Evolutionary conservation across 2,797 vertebrate species (phyloP).

Genomic region (Pelochelys cantorii): DNA sequence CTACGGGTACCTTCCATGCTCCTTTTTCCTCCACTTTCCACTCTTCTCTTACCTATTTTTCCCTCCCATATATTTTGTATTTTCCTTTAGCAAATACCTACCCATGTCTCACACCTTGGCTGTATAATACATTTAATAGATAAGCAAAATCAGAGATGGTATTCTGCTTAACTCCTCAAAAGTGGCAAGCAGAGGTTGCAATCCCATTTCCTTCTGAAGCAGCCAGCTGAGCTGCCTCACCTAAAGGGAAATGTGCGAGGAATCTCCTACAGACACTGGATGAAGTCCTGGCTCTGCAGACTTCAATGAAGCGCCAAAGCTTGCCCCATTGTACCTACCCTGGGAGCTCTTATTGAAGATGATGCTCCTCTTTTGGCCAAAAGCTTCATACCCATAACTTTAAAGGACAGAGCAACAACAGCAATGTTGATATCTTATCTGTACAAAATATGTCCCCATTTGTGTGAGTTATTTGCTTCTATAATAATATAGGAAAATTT

Average conservation of each 20-base stretch:
- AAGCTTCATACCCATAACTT: neutral
- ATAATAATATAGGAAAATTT: neutral
- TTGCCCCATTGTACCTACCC: neutral
- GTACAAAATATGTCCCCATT: neutral
- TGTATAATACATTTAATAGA: neutral
- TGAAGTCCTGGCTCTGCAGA: neutral
- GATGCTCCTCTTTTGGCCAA: neutral
- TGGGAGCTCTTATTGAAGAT: neutral
- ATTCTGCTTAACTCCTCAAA: neutral
- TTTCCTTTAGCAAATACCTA: neutral
- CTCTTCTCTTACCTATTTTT: neutral
- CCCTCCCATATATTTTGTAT: neutral
- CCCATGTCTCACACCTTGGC: neutral
- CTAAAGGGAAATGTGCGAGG: fast-evolving
- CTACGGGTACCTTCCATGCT: neutral
- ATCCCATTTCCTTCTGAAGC: fast-evolving
- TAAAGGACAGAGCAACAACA: fast-evolving
- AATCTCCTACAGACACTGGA: neutral
- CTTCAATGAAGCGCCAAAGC: neutral
- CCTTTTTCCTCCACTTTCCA: neutral
- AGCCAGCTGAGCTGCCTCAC: neutral
- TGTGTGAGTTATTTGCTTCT: fast-evolving
- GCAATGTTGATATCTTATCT: neutral
- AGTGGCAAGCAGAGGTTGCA: neutral
- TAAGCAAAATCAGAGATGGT: neutral